Conservation (phyloP, 2,888 invertebrate species). For the Entomobrya multifasciata region DNA sequence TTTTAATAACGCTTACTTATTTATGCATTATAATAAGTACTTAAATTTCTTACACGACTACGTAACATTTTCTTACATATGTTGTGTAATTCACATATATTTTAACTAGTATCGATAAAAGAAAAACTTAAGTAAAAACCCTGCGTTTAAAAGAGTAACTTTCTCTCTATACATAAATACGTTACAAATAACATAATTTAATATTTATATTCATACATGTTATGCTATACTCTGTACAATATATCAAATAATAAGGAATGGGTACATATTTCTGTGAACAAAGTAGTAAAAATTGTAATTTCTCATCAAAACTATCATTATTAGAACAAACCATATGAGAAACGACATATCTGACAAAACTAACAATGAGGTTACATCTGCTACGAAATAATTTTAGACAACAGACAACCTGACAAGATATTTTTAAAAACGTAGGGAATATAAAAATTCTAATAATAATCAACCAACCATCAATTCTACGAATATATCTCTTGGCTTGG, state of each 20-base stretch:
- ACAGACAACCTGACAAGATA: not conserved
- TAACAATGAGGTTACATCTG: constrained; percentile 14
- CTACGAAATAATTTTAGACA: constrained; percentile 6
- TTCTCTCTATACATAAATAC: constrained; percentile 24
- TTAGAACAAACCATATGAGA: not conserved
- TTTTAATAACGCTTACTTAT: no score
- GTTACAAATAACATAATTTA: constrained; percentile 11
- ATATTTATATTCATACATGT: not conserved
- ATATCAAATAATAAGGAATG: constrained; percentile 54
- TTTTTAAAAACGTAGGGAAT: not conserved
- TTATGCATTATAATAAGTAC: no score
- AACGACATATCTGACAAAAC: not conserved
- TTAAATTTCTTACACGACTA: no score
- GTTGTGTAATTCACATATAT: no score
- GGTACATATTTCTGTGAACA: constrained; percentile 34
- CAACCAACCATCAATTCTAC: not conserved
- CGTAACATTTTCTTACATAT: no score
- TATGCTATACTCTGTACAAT: not conserved
- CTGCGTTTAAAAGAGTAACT: constrained; percentile 39
- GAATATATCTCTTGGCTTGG: not conserved
- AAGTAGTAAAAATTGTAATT: constrained; percentile 50
- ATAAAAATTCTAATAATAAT: constrained; percentile 2
- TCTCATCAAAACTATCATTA: constrained; percentile 20
- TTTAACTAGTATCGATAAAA: no score
- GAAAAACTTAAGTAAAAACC: constrained; percentile 47